Percentiles rank a stretch among this genome's conserved stretches.
phyloP scores from a whole-genome alignment of 2,888 invertebrate genomes.

The Cryptus armator region DNA sequence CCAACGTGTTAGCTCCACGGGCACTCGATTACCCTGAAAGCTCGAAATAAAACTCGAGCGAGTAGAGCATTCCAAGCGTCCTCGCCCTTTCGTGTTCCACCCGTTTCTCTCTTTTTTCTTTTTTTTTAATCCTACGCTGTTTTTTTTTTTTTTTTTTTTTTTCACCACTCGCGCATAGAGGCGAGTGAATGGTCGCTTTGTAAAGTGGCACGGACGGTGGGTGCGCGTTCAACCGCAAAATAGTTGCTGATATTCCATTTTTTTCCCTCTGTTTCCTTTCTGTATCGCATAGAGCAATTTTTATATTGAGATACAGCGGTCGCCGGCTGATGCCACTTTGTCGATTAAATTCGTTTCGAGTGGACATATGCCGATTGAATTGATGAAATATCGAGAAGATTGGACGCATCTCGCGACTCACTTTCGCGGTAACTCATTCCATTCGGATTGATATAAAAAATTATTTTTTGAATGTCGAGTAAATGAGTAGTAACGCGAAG shows the following conservation, averaged over 20 bases:
- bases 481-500: too few relatives aligned
- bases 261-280: conserved; percentile 16
- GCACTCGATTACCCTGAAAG: conserved; percentile 62
- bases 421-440: too few relatives aligned
- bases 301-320: conserved; percentile 18
- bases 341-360: conserved; percentile 11
- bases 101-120: conserved; percentile 25
- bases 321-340: conserved; percentile 7
- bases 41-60: conserved; percentile 58
- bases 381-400: neutral
- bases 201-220: conserved; percentile 17
- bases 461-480: too few relatives aligned
- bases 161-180: conserved; percentile 6
- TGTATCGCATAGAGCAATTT: conserved; percentile 14
- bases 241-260: conserved; percentile 10
- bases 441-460: too few relatives aligned
- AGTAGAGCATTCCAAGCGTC: conserved; percentile 48
- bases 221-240: conserved; percentile 38
- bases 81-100: conserved; percentile 68
- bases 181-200: conserved; percentile 23
- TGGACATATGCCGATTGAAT: neutral
- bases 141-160: conserved; percentile 23
- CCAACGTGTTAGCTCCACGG: conserved; percentile 53
- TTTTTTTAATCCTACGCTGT: conserved; percentile 13
- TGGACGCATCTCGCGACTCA: neutral